Base-by-base conservation (phyloP, 2,888 invertebrate species). In the Melieria crassipennis region DNA sequence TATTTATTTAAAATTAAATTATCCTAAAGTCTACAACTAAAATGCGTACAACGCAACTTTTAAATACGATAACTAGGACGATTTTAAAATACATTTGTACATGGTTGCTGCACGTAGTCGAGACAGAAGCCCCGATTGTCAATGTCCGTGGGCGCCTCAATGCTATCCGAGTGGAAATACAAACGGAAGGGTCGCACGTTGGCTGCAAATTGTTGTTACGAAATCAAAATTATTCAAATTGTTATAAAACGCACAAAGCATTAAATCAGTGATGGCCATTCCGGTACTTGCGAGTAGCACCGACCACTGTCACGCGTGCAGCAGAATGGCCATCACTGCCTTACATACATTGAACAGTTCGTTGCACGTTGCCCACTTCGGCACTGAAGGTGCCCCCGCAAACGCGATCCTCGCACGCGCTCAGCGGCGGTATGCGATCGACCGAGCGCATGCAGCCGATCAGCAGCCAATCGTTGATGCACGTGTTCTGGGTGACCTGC, bases 41-140 rank as follows among this genome's bases (percentile, higher is more conserved):
- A 30, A 30, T 30, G 30, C 30, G 30, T 30, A 2, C 30, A 30
- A 30, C 30, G 30, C 30, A 2, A 16, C 16, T 16, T 16, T 30
- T 30, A 30, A 30, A 30, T 30, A 30, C 3, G 2, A 30, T 30
- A 30, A 30, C 30, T 30, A 30, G 30, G 30, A 52, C 13, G 1
- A 48, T 52, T 13, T 67, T 71, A 83, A 70, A 78, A 83, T 0
- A 85, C 86, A 79, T 92, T 93, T 9, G 93, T 93, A 82, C 95
- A 95, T 0, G 95, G 95, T 80, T 94, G 95, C 81, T 95, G 95
- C 5, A 95, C 90, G 80, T 93, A 95, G 84, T 94, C 94, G 6
- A 95, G 86, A 77, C 95, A 95, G 81, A 94, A 95, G 1, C 95
- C 95, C 78, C 92, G 89, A 83, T 95, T 94, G 60, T 90, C 92